Evolutionary conservation across 2,888 invertebrate species (phyloP), one percentile per base, ranked within the genome.

Genomic region (Cosmorhoe ocellata): DNA sequence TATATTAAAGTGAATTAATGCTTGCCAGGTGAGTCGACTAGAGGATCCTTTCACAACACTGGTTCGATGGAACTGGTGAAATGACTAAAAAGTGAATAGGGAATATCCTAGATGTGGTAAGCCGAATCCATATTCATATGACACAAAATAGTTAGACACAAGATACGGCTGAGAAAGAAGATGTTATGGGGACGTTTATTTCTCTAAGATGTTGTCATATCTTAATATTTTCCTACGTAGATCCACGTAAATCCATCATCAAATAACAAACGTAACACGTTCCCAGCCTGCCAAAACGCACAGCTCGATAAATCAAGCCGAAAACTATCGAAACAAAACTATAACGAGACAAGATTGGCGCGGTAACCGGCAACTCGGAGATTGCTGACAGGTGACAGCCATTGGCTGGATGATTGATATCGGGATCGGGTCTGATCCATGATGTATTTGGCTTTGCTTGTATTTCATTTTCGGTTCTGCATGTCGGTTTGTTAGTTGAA

Each of bases 331-430:
- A 27, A 44, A 52, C 47, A 38, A 46, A 54, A 55, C 45, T 47
- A 44, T 54, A 54, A 46, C 45, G 13, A 39, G 48, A 52, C 27
- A 13, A 22, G 39, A 52, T 52, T 41, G 48, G 46, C 44, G 38
- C 34, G 47, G 33, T 44, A 44, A 37, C 44, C 43, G 42, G 47
- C 22, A 22, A 40, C 52, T 49, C 36, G 28, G 32, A 50, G 55
- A 63, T 61, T 64, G 58, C 56, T 58, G 67, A 65, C 66, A 65
- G 61, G 68, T 68, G 76, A 76, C 79, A 69, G 68, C 64, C 69
- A 80, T 78, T 76, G 74, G 71, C 60, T 39, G 45, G 49, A 69
- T 78, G 79, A 80, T 76, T 69, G 78, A 79, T 77, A 66, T 51
- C 55, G 57, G 51, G 53, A 60, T 64, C 53, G 55, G 50, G 47